phyloP scores from a whole-genome alignment of 1,140 invertebrate species.

The Drosophila pectinifera region DNA sequence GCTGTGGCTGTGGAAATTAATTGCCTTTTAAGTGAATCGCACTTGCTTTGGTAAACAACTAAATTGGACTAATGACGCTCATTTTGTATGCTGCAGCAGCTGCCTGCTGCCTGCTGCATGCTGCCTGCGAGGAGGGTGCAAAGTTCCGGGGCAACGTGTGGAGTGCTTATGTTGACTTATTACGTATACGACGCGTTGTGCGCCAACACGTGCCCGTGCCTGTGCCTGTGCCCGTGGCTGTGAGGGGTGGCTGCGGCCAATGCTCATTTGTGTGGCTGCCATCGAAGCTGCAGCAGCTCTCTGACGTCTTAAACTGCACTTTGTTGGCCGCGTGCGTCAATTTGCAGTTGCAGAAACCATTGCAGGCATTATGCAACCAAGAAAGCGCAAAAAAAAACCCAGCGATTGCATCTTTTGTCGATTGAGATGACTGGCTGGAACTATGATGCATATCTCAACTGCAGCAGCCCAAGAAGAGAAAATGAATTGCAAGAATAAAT shows the following conservation, averaged over 20 bases:
- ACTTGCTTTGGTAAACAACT: slow-evolving; percentile 84
- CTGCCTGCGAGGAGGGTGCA: slow-evolving; percentile 7
- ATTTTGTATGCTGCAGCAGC: slow-evolving; percentile 72
- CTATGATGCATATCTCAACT: slow-evolving; percentile 5
- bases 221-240: slow-evolving; percentile 7
- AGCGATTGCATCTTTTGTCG: slow-evolving; percentile 12
- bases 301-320: slow-evolving; percentile 32
- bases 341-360: slow-evolving; percentile 15
- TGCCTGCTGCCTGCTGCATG: not conserved
- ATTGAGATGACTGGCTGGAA: slow-evolving; percentile 11
- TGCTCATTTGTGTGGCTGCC: slow-evolving; percentile 62
- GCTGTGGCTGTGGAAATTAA: slow-evolving; percentile 81
- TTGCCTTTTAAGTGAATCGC: slow-evolving; percentile 85
- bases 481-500: not conserved
- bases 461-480: not conserved
- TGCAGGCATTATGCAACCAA: slow-evolving; percentile 14
- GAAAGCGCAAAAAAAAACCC: not conserved
- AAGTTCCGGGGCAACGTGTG: slow-evolving; percentile 44
- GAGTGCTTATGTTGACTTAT: slow-evolving; percentile 77
- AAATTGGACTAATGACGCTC: slow-evolving; percentile 84
- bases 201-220: slow-evolving; percentile 61
- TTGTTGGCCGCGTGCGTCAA: slow-evolving; percentile 1
- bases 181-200: slow-evolving; percentile 73
- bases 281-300: slow-evolving; percentile 28
- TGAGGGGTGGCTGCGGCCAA: slow-evolving; percentile 11